Evolutionary conservation across 2,113 vertebrate genomes (phyloP).

Genomic region (Ascaphus truei): DNA sequence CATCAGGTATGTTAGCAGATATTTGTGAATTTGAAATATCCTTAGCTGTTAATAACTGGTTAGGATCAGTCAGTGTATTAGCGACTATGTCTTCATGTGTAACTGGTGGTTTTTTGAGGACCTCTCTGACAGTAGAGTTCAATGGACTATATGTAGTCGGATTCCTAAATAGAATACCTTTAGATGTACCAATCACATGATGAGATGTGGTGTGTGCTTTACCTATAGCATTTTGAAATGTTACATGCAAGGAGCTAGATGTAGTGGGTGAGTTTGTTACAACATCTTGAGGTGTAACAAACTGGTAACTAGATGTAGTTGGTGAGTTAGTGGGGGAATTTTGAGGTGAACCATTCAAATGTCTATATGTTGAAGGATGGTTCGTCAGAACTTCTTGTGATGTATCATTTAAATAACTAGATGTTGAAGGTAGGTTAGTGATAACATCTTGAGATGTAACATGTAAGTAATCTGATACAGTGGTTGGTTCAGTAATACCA

Average conservation of each 20-base stretch:
- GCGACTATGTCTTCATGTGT: neutral
- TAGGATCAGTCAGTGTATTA: neutral
- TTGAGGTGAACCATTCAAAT: neutral
- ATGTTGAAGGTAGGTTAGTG: neutral
- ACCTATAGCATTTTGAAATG: neutral
- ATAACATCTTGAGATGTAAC: neutral
- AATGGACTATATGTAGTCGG: neutral
- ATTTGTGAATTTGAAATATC: neutral
- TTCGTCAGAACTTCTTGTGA: conserved; percentile 26
- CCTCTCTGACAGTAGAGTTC: neutral
- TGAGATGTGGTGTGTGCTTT: conserved; percentile 42
- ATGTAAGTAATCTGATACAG: neutral
- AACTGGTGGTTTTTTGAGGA: neutral
- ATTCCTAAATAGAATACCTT: no score
- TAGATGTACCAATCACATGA: neutral
- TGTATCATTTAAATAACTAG: neutral
- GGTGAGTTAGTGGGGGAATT: neutral
- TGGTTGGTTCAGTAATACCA: neutral
- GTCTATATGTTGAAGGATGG: neutral
- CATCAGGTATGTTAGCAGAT: neutral
- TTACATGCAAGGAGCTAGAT: neutral
- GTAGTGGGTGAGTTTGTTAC: neutral
- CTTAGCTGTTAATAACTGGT: neutral
- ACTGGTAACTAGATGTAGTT: neutral
- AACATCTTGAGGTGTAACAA: conserved; percentile 27